Percentiles rank a stretch among this genome's conserved stretches.
Conservation (phyloP, 2,797 vertebrate species). For the Lepus townsendii region DNA sequence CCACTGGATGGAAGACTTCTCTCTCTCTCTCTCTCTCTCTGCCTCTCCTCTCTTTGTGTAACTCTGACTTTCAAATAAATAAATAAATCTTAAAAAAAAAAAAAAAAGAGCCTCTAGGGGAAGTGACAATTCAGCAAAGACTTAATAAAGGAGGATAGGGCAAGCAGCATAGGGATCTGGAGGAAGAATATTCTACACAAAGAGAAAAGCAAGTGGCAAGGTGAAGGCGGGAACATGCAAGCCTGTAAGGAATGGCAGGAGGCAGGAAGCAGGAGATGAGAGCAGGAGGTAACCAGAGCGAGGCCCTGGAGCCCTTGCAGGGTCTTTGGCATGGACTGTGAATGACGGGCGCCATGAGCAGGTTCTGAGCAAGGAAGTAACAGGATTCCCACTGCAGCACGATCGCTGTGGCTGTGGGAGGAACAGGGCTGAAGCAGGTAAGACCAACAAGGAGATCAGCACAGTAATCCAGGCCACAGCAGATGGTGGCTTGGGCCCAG, state of each 20-base stretch:
- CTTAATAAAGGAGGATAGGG: not conserved
- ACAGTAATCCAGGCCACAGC: not conserved
- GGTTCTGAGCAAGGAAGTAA: not conserved
- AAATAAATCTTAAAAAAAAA: no score
- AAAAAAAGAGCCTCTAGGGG: not conserved
- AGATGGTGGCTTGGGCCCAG: not conserved
- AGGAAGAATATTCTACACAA: not conserved
- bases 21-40: no score
- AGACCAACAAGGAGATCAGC: not conserved
- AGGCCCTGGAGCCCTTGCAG: not conserved
- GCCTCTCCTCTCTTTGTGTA: no score
- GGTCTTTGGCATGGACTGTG: not conserved
- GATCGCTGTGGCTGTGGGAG: not conserved
- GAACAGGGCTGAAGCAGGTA: not conserved
- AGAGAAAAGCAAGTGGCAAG: not conserved
- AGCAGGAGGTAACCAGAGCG: not conserved
- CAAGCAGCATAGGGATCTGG: not conserved
- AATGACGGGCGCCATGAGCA: rapidly evolving
- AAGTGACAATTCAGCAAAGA: not conserved
- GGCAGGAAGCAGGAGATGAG: not conserved
- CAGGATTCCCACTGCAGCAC: not conserved
- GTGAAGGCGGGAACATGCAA: not conserved
- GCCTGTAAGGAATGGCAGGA: not conserved
- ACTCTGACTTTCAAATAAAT: no score
- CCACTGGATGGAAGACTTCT: no score